Evolutionary conservation across 2,888 invertebrate genomes (phyloP).

Genomic region (Leptinotarsa tumamoca): DNA sequence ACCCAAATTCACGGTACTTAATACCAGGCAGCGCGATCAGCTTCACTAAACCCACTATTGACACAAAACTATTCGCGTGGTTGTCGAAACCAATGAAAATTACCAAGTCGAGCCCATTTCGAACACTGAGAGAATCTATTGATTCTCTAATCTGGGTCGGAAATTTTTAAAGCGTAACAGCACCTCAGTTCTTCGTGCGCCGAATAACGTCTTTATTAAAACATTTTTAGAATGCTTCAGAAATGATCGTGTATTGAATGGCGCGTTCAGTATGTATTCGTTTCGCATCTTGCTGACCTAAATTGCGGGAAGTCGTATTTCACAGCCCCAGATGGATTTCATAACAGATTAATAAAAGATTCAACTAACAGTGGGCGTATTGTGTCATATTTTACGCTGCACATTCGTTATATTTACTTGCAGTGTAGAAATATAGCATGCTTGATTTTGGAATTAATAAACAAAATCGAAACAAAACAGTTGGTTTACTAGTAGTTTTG

Average conservation of each 20-base stretch:
- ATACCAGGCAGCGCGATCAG: slow-evolving; percentile 26
- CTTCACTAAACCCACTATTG: slow-evolving; percentile 20
- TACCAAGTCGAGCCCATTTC: neutral
- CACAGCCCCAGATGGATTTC: slow-evolving; percentile 40
- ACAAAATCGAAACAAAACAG: too few relatives aligned
- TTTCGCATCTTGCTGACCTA: slow-evolving; percentile 40
- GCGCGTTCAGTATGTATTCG: slow-evolving; percentile 36
- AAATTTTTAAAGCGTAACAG: neutral
- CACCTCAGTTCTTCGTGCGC: neutral
- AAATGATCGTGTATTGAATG: slow-evolving; percentile 45
- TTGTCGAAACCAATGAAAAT: slow-evolving; percentile 14
- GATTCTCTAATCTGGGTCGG: slow-evolving; percentile 8
- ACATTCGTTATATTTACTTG: neutral
- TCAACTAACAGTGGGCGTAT: slow-evolving; percentile 35
- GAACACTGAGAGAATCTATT: neutral
- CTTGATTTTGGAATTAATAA: neutral
- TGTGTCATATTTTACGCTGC: slow-evolving; percentile 9
- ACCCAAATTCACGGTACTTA: slow-evolving; percentile 27
- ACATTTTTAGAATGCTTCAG: slow-evolving; percentile 28
- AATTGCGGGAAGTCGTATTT: slow-evolving; percentile 35
- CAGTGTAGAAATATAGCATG: neutral
- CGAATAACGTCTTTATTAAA: slow-evolving; percentile 24
- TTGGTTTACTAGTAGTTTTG: too few relatives aligned
- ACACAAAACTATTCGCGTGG: slow-evolving; percentile 16
- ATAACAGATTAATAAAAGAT: slow-evolving; percentile 34